Evolutionary conservation across 2,888 invertebrate genomes (phyloP).

Genomic region (Geotrupes spiniger): DNA sequence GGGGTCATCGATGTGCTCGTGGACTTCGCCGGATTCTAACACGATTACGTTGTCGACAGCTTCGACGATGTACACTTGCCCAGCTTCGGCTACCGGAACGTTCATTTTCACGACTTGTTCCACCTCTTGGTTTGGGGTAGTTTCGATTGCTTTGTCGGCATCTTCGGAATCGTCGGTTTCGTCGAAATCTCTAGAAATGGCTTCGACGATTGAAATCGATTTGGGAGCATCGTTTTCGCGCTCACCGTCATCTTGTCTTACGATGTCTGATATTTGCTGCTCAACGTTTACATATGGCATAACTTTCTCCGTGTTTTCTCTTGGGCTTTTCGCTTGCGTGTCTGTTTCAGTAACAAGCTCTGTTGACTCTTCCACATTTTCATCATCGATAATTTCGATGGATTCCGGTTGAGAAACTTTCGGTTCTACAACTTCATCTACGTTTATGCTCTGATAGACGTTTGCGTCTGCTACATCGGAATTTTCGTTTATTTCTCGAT

Average conservation of each 20-base stretch:
- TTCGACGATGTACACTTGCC: slow-evolving; percentile 9
- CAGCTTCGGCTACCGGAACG: neutral
- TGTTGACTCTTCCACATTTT: neutral
- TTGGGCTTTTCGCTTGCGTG: neutral
- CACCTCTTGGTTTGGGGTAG: neutral
- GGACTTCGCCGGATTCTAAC: neutral
- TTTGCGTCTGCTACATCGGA: too few species aligned
- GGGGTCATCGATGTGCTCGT: slow-evolving; percentile 12
- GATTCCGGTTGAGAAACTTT: neutral
- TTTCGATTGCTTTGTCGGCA: neutral
- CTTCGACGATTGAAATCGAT: slow-evolving; percentile 18
- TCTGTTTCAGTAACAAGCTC: neutral
- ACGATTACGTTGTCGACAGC: slow-evolving; percentile 8
- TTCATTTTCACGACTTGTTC: slow-evolving; percentile 2
- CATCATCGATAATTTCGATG: slow-evolving; percentile 2
- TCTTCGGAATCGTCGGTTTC: slow-evolving; percentile 17
- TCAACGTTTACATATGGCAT: slow-evolving; percentile 9
- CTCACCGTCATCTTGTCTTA: slow-evolving; percentile 10
- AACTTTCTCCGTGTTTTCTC: neutral
- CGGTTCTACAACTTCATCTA: neutral
- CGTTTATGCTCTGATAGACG: too few species aligned
- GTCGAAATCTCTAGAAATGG: slow-evolving; percentile 21
- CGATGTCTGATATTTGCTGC: slow-evolving; percentile 11
- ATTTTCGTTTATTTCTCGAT: too few species aligned
- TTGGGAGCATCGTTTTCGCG: neutral